phyloP scores from a whole-genome alignment of 2,113 vertebrate genomes.

The Cynopterus brachyotis region DNA sequence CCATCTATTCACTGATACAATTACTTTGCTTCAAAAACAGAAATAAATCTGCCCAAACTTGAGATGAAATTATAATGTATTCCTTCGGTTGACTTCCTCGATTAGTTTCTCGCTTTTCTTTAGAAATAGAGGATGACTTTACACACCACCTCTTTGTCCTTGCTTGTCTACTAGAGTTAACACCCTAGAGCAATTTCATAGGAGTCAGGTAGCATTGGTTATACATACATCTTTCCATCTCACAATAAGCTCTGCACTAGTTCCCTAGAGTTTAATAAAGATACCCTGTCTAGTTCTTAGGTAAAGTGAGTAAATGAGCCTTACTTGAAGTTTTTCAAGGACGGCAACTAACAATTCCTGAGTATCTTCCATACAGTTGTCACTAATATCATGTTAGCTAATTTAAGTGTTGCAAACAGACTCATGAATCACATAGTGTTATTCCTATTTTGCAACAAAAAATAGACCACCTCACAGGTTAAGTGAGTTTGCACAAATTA shows the following conservation, averaged over 20 bases:
- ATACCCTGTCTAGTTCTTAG: background rate
- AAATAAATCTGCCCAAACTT: conserved; percentile 64
- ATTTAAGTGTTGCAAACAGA: conserved; percentile 19
- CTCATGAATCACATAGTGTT: background rate
- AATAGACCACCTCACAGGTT: background rate
- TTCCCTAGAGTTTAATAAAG: background rate
- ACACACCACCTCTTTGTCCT: background rate
- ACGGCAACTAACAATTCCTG: background rate
- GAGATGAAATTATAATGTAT: conserved; percentile 59
- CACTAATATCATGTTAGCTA: conserved; percentile 11
- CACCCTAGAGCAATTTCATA: background rate
- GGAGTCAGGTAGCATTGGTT: background rate
- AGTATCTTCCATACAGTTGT: background rate
- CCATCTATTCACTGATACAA: conserved; percentile 56
- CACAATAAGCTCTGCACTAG: background rate
- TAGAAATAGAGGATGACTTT: background rate
- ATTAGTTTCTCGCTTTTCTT: conserved; percentile 51
- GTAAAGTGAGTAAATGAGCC: conserved; percentile 11
- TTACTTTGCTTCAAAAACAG: conserved; percentile 57
- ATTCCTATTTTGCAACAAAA: conserved; percentile 17
- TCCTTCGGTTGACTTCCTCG: conserved; percentile 27
- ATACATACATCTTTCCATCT: background rate
- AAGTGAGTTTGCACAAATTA: background rate
- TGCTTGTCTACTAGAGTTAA: background rate
- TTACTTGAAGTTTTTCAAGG: conserved; percentile 34